Conservation (phyloP, 92 coral and sea anemone species). For the Parazoanthus atlanticus region DNA sequence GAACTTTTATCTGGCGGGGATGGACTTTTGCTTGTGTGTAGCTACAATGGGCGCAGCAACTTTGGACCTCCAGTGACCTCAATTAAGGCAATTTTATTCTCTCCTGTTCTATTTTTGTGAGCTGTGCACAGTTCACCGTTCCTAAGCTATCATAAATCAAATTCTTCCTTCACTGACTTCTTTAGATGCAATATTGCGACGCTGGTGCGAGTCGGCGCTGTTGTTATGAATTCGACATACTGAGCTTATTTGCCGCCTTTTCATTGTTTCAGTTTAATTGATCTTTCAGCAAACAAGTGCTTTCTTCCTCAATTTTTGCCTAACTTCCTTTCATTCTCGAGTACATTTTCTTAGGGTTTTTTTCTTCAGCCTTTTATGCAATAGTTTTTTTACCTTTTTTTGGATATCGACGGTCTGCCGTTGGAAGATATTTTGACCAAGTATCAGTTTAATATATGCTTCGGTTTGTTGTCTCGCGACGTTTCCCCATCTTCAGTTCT, state of each 20-base stretch:
- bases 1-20: slow-evolving; percentile 3
- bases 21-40: neutral
- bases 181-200: slow-evolving; percentile 34
- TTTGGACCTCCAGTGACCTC: slow-evolving; percentile 9
- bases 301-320: slow-evolving; percentile 1
- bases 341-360: neutral
- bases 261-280: slow-evolving; percentile 27
- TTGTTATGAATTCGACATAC: slow-evolving; percentile 26
- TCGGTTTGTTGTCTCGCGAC: slow-evolving; percentile 8
- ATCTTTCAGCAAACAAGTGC: slow-evolving; percentile 23
- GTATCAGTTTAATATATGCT: neutral
- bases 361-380: neutral
- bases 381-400: neutral
- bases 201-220: neutral
- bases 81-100: neutral
- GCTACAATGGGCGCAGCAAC: neutral
- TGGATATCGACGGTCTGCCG: neutral
- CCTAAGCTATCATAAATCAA: slow-evolving; percentile 32
- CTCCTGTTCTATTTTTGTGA: neutral
- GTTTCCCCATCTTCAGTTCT: neutral
- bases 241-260: slow-evolving; percentile 20
- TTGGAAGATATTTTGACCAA: neutral
- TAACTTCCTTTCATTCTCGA: neutral
- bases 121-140: neutral
- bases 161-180: slow-evolving; percentile 19